phyloP scores from a whole-genome alignment of 2,113 vertebrate genomes.

The Cryptomyrus ogoouensis region DNA sequence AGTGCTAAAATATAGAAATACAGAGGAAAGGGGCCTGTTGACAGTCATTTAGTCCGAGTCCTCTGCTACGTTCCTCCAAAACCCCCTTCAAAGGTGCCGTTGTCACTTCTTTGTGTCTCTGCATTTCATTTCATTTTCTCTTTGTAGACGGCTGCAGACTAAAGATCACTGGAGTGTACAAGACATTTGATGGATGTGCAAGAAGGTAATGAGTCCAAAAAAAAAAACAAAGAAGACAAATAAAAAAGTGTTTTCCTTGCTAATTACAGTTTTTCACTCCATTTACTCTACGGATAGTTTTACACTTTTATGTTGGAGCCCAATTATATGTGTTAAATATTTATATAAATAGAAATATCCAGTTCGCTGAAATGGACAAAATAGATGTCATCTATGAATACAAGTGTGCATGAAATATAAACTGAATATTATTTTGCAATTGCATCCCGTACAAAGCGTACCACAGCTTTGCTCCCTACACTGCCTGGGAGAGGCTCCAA shows the following conservation, averaged over 20 bases:
- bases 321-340: not conserved
- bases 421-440: not conserved
- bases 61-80: not conserved
- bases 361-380: not conserved
- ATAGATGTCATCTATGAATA: not conserved
- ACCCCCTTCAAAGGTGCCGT: not conserved
- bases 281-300: not conserved
- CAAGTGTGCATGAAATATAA: not conserved
- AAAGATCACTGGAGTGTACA: not conserved
- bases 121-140: not conserved
- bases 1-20: not conserved
- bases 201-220: not conserved
- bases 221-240: not conserved
- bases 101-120: not conserved
- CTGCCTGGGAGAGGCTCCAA: not conserved
- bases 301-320: not conserved
- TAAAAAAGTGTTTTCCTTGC: not conserved
- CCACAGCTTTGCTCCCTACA: not conserved
- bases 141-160: not conserved
- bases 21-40: not conserved
- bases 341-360: not conserved
- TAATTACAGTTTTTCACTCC: not conserved
- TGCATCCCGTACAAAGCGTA: not conserved
- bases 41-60: not conserved
- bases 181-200: conserved; percentile 13